Base-by-base conservation (phyloP, 1,140 invertebrate species). In the Nymphalis io region DNA sequence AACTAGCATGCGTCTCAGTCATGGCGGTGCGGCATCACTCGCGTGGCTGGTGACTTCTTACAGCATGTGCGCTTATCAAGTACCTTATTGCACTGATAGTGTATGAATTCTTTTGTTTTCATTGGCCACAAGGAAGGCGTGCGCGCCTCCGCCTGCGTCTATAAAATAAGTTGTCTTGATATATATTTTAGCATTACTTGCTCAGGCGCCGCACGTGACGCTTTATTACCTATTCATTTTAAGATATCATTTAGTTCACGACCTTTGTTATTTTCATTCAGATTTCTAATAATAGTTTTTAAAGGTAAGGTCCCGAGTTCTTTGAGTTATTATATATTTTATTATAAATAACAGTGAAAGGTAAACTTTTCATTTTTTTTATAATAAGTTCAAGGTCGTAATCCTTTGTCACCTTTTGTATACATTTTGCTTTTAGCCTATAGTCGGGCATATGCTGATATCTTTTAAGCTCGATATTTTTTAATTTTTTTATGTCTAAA, bases 81-180 rank as follows among this genome's bases (percentile, higher is more conserved):
- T 55, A 55, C 51, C 13, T 27, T 42, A 70, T 71, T 69, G 76
- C 75, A 70, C 73, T 80, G 82, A 85, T 85, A 83, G 76, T n/a
- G n/a, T 72, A 80, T 69, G 58, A 59, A 58, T 63, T 62, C 53
- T 42, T 73, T 60, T 72, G 61, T 58, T 80, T 80, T 74, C 74
- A 90, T 90, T 90, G 88, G 88, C 27, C 76, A 76, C 69, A 69
- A 21, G 46, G 86, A 83, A 84, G 88, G 87, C 82, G 85, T 89
- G 87, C 75, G 73, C 70, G 79, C 68, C 74, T 60, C 79, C 79
- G 78, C 82, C 82, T 72, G 73, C 74, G 11, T 70, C 75, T 89
- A 89, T 90, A 90, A 78, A 89, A 84, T 74, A 60, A 55, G 58
- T 70, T 64, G 51, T 71, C 70, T 46, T 58, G 46, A 51, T 40